A percentile compares a stretch with the other conserved stretches of the same genome.
phyloP scores from a whole-genome alignment of 1,140 invertebrate species.

The Drosophila mayri region DNA sequence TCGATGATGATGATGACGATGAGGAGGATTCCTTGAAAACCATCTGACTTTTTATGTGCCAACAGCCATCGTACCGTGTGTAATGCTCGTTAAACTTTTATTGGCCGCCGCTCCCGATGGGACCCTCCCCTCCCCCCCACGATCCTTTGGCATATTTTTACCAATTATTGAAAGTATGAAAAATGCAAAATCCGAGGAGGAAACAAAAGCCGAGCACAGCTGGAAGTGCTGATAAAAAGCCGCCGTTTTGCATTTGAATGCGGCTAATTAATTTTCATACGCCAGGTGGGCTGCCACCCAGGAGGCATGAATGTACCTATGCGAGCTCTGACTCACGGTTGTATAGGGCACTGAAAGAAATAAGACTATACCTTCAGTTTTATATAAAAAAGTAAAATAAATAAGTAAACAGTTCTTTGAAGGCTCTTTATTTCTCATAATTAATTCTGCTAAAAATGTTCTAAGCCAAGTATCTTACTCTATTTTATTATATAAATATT shows the following conservation, averaged over 20 bases:
- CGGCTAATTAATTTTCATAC: conserved; percentile 74
- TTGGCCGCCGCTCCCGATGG: conserved; percentile 47
- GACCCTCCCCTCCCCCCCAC: not conserved
- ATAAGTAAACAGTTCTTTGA: no score
- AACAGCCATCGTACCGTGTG: conserved; percentile 22
- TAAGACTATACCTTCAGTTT: not conserved
- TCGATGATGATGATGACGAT: conserved; percentile 24
- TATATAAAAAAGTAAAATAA: not conserved
- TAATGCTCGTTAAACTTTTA: conserved; percentile 68
- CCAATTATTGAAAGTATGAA: conserved; percentile 69
- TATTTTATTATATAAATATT: no score
- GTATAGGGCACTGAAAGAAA: not conserved
- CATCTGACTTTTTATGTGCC: conserved; percentile 58
- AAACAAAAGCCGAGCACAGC: conserved; percentile 58
- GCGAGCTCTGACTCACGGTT: conserved; percentile 17
- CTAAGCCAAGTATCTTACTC: no score
- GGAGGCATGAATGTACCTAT: conserved; percentile 1
- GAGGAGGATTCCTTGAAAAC: conserved; percentile 59
- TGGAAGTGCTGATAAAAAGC: conserved; percentile 56
- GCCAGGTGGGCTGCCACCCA: conserved; percentile 59
- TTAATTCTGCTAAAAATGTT: no score
- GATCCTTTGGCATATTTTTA: conserved; percentile 33
- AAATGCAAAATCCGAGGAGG: conserved; percentile 34
- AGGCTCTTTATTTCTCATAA: no score
- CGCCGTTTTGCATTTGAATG: conserved; percentile 47